phyloP scores from a whole-genome alignment of 2,113 vertebrate genomes.

The Istiophorus platypterus region DNA sequence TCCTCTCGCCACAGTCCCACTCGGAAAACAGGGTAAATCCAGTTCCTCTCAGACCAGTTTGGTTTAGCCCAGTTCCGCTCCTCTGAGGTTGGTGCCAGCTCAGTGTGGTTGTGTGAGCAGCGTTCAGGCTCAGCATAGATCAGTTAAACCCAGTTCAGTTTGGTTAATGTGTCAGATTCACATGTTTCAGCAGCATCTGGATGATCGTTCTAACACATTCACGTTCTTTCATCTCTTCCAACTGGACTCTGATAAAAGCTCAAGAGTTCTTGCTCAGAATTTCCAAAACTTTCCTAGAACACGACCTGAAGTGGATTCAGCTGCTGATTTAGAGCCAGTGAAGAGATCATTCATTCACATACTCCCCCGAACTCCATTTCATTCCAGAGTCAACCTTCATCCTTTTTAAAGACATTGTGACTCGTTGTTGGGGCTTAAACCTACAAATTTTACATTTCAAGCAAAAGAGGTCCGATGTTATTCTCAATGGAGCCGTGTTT shows the following conservation, averaged over 20 bases:
- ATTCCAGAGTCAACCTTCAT: not conserved
- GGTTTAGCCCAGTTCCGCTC: conserved; percentile 3
- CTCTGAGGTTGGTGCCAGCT: conserved; percentile 4
- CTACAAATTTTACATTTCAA: not conserved
- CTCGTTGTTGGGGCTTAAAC: not conserved
- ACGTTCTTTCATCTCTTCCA: not conserved
- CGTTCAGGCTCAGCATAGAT: conserved; percentile 36
- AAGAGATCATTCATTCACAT: not conserved
- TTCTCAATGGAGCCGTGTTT: not conserved
- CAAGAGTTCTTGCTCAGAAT: not conserved
- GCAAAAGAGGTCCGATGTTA: not conserved
- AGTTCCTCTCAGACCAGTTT: not conserved
- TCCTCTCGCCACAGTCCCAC: not conserved
- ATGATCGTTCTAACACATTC: not conserved
- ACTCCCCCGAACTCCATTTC: not conserved
- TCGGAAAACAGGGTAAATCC: not conserved
- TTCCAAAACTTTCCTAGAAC: not conserved
- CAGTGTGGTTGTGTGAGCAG: conserved; percentile 14
- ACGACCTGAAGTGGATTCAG: conserved; percentile 4
- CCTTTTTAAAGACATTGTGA: not conserved
- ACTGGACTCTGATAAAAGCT: not conserved
- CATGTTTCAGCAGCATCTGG: conserved; percentile 10
- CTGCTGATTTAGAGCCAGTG: not conserved
- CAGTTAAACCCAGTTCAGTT: conserved; percentile 10
- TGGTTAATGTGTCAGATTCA: not conserved